Evolutionary conservation across 2,888 invertebrate genomes (phyloP), one percentile per base, ranked within the genome.

Genomic region (Sinohyriopsis cumingii): DNA sequence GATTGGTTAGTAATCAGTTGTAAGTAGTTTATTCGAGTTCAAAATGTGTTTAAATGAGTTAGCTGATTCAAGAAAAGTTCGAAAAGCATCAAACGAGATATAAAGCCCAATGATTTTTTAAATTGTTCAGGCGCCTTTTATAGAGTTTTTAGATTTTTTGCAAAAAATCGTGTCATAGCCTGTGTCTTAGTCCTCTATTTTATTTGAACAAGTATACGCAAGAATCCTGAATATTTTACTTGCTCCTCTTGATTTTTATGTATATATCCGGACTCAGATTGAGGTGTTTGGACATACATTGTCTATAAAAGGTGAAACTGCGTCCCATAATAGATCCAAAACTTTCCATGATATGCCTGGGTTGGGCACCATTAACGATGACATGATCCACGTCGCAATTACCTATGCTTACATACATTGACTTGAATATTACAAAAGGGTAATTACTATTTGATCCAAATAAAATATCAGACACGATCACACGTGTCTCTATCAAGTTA

Each of bases 221-320:
- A n/a, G n/a, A n/a, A n/a, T n/a, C n/a, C n/a, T n/a, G n/a, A n/a
- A n/a, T n/a, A n/a, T n/a, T n/a, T n/a, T n/a, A n/a, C n/a, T n/a
- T n/a, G n/a, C n/a, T n/a, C n/a, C n/a, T n/a, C n/a, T n/a, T n/a
- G 20, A 77, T 69, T 59, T 84, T 78, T 56, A 85, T 70, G 63
- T 77, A 76, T 56, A 85, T 82, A 62, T 85, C 83, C 1, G 83
- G 84, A 68, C 83, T 83, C 2, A 83, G 69, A 59, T 81, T 85
- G 53, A 85, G 72, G 69, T 85, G 84, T 59, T 73, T 76, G 9
- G 84, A 85, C 75, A 83, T 82, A 67, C 83, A 85, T 59, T 78
- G 78, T 60, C 84, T 69, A 65, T 81, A 81, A 72, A 83, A 85
- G 12, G 80, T 75, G 67, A 84, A 83, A 24, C 72, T 77, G 12